A percentile compares a stretch with the other conserved stretches of the same genome.
phyloP scores from a whole-genome alignment of 2,113 vertebrate genomes.

The Arvicanthis niloticus region DNA sequence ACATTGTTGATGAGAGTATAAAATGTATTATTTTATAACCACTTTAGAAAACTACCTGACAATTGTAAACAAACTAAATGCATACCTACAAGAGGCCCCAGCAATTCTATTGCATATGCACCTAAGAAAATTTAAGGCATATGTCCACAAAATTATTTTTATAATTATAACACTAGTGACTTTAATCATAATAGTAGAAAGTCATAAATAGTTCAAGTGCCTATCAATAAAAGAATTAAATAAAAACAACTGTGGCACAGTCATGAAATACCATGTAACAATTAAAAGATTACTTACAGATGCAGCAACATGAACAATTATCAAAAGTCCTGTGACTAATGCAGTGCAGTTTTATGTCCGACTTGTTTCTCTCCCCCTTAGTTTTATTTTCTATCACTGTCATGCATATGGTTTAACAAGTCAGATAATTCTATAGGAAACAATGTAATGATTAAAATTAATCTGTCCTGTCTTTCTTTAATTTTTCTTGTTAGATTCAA shows the following conservation, averaged over 20 bases:
- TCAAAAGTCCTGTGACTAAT: conserved; percentile 13
- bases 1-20: neutral
- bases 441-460: neutral
- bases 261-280: neutral
- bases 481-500: conserved; percentile 19
- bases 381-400: neutral
- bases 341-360: neutral
- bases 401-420: neutral
- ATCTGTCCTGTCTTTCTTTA: neutral
- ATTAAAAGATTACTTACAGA: conserved; percentile 21
- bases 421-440: neutral
- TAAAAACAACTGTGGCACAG: neutral
- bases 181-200: conserved; percentile 40
- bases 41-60: neutral
- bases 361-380: neutral
- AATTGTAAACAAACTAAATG: conserved; percentile 43
- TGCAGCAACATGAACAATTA: neutral
- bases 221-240: conserved; percentile 37
- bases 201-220: neutral
- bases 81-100: neutral
- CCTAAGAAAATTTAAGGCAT: conserved; percentile 7
- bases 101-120: neutral
- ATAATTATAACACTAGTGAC: neutral
- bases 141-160: conserved; percentile 3
- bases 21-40: conserved; percentile 26